Evolutionary conservation across 2,113 vertebrate genomes (phyloP).

Genomic region (Tinamus guttatus): DNA sequence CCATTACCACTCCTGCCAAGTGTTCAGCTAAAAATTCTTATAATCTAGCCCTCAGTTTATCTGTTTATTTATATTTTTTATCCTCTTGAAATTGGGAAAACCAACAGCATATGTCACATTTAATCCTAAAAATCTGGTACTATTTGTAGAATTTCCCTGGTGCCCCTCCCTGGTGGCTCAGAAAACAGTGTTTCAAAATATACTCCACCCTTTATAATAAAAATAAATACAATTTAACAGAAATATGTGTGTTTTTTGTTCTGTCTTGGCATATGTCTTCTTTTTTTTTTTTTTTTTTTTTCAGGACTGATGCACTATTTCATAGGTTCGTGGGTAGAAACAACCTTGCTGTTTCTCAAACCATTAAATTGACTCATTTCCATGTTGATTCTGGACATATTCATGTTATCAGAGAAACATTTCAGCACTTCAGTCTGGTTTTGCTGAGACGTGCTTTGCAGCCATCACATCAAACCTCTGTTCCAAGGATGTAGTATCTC

Average conservation of each 20-base stretch:
- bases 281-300: not conserved
- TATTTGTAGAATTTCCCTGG: not conserved
- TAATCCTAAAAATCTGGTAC: not conserved
- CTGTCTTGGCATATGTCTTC: not conserved
- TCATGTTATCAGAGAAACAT: slow-evolving; percentile 22
- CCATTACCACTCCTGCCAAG: not conserved
- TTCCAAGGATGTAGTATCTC: not conserved
- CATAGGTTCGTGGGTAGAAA: not conserved
- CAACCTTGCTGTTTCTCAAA: slow-evolving; percentile 42
- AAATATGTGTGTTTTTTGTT: not conserved
- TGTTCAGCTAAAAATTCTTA: not conserved
- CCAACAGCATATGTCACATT: not conserved
- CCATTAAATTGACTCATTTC: slow-evolving; percentile 16
- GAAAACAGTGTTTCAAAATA: slow-evolving; percentile 1
- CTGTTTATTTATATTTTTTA: not conserved
- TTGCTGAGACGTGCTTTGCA: slow-evolving; percentile 26
- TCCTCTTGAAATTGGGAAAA: not conserved
- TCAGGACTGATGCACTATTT: not conserved
- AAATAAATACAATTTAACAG: not conserved
- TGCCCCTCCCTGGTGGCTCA: not conserved
- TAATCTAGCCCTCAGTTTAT: not conserved
- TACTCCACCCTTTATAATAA: not conserved
- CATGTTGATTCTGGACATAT: slow-evolving; percentile 19
- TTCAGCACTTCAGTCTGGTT: slow-evolving; percentile 26
- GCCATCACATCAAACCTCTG: not conserved